Conservation (phyloP, 2,888 invertebrate genomes). For the Orthosia gracilis region DNA sequence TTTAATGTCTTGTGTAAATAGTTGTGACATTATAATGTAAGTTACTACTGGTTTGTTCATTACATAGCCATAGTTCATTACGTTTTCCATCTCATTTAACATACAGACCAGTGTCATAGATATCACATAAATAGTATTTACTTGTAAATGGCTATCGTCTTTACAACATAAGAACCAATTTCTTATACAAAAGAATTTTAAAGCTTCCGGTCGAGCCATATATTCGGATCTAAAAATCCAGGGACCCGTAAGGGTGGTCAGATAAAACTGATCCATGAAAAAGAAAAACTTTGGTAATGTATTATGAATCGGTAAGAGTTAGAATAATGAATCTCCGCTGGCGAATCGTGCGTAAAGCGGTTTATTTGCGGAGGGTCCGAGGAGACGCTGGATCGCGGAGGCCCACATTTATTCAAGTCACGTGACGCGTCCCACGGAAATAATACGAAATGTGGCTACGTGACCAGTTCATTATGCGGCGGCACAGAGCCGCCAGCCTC, state of each 20-base stretch:
- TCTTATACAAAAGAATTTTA: constrained; percentile 33
- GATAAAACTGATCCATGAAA: constrained; percentile 72
- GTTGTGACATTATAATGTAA: not conserved
- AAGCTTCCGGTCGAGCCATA: constrained; percentile 46
- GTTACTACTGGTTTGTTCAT: not conserved
- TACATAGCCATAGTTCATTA: not conserved
- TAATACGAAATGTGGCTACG: constrained; percentile 91
- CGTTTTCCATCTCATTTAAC: not conserved
- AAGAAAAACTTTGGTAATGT: constrained; percentile 77
- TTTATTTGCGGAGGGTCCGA: constrained; percentile 90
- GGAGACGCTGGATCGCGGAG: constrained; percentile 80
- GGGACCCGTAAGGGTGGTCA: constrained; percentile 68
- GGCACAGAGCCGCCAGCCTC: constrained; percentile 76
- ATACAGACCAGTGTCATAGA: not conserved
- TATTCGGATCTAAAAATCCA: constrained; percentile 62
- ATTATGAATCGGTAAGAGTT: constrained; percentile 86
- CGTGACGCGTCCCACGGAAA: constrained; percentile 90
- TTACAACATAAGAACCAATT: constrained; percentile 19
- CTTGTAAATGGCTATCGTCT: not conserved
- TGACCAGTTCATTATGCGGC: constrained; percentile 91
- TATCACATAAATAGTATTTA: not conserved
- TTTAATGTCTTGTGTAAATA: not conserved
- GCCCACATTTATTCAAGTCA: constrained; percentile 89
- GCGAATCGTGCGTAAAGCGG: constrained; percentile 90
- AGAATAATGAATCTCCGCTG: constrained; percentile 90